phyloP scores from a whole-genome alignment of 2,113 vertebrate species.

The Siniperca knerii region DNA sequence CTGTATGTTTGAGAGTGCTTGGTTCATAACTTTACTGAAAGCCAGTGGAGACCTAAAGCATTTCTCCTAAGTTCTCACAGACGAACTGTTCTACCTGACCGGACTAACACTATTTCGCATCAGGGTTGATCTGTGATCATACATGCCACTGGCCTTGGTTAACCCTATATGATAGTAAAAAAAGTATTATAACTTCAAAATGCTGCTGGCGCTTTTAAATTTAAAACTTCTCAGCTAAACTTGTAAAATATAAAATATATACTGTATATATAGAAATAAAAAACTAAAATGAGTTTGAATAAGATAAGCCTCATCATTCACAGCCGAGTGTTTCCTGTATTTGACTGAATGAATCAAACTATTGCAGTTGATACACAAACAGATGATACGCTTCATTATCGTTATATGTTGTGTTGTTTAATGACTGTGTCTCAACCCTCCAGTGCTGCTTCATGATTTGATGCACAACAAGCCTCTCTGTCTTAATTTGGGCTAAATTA shows the following conservation, averaged over 20 bases:
- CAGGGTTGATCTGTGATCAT: not conserved
- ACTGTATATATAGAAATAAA: not conserved
- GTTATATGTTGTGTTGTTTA: not conserved
- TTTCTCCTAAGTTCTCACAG: not conserved
- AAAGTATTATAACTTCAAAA: not conserved
- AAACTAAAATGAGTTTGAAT: not conserved
- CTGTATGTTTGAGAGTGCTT: not conserved
- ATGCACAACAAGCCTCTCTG: not conserved
- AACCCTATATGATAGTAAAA: not conserved
- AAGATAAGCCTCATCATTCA: not conserved
- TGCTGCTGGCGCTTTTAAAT: not conserved
- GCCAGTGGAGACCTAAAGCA: not conserved
- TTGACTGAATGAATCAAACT: slow-evolving; percentile 17
- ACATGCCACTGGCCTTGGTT: not conserved
- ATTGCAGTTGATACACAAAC: not conserved
- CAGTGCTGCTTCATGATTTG: not conserved
- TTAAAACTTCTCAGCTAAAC: not conserved
- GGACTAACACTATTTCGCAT: not conserved
- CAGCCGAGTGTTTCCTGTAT: not conserved
- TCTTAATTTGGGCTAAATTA: not conserved
- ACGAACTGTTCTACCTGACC: not conserved
- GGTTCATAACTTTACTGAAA: slow-evolving; percentile 4
- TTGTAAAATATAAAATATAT: not conserved
- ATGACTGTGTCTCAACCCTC: slow-evolving; percentile 3
- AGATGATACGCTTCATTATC: slow-evolving; percentile 7